These are phyloP conservation scores for Sthenelais limicola DNA, from an alignment of 2,888 invertebrate genomes.

Conservation along the genomic window DNA sequence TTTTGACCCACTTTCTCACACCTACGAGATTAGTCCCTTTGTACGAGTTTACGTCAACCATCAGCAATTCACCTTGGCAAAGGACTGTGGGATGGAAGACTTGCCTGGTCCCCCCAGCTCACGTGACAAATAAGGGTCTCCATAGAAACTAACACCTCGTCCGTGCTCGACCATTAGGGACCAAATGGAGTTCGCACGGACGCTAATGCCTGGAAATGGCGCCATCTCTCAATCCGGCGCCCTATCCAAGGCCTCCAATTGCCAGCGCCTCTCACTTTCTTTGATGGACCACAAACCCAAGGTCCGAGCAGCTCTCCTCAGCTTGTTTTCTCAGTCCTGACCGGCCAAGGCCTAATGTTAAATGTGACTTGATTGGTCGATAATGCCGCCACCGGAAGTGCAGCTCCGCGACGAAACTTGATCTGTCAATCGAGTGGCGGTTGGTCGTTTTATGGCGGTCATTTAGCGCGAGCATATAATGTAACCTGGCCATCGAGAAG, in stretches of 20 bases:
- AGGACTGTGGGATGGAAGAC: no score
- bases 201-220: conserved; percentile 36
- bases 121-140: conserved; percentile 38
- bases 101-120: no score
- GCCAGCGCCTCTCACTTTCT: conserved; percentile 12
- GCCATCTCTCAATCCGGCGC: conserved; percentile 22
- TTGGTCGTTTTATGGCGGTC: conserved; percentile 29
- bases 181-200: background rate
- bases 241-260: background rate
- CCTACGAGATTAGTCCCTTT: no score
- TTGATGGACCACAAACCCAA: conserved; percentile 2
- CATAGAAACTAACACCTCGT: conserved; percentile 35
- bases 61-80: no score
- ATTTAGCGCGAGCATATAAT: conserved; percentile 27
- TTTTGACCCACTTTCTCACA: no score
- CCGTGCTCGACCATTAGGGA: background rate
- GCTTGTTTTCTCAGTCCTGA: conserved; percentile 20
- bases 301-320: conserved; percentile 2
- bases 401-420: conserved; percentile 34
- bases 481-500: conserved; percentile 8
- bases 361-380: conserved; percentile 37
- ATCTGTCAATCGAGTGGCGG: conserved; percentile 36
- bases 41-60: no score
- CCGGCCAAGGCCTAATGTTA: conserved; percentile 19
- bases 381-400: conserved; percentile 38